These are phyloP conservation scores for Oryzaephilus surinamensis DNA, from an alignment of 1,140 invertebrate species.

Conservation along the genomic window DNA sequence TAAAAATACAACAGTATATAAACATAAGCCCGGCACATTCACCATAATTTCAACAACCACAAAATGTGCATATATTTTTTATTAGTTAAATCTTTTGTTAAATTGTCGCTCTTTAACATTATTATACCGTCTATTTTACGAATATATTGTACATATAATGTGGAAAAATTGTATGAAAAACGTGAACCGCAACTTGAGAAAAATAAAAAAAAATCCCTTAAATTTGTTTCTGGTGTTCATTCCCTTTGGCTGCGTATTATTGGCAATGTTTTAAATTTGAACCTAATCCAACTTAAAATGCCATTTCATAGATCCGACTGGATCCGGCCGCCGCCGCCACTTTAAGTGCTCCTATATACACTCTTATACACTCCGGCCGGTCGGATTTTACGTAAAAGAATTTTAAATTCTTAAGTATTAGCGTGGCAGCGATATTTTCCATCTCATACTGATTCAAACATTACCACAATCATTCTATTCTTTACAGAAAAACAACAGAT, in stretches of 20 bases:
- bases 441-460: constrained; percentile 13
- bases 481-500: constrained; percentile 35
- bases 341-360: too few species aligned
- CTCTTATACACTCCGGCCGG: constrained; percentile 21
- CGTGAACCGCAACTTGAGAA: too few species aligned
- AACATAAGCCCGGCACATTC: too few species aligned
- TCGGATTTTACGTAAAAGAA: constrained; percentile 36
- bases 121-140: too few species aligned
- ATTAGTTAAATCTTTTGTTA: too few species aligned
- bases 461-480: constrained; percentile 6
- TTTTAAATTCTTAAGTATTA: constrained; percentile 40
- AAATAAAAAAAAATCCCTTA: constrained; percentile 23
- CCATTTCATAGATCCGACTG: constrained; percentile 38
- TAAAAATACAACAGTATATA: too few species aligned
- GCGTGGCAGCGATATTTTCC: constrained; percentile 15
- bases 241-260: constrained; percentile 32
- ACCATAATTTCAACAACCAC: too few species aligned
- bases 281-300: constrained; percentile 39
- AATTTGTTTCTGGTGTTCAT: constrained; percentile 27
- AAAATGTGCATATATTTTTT: too few species aligned
- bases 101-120: too few species aligned
- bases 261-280: constrained; percentile 35
- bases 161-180: too few species aligned
- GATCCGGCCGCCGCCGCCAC: constrained; percentile 21
- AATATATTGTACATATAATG: too few species aligned